Evolutionary conservation across 35 echinoderm and acorn worm species (phyloP).

Genomic region (Patiria miniata): DNA sequence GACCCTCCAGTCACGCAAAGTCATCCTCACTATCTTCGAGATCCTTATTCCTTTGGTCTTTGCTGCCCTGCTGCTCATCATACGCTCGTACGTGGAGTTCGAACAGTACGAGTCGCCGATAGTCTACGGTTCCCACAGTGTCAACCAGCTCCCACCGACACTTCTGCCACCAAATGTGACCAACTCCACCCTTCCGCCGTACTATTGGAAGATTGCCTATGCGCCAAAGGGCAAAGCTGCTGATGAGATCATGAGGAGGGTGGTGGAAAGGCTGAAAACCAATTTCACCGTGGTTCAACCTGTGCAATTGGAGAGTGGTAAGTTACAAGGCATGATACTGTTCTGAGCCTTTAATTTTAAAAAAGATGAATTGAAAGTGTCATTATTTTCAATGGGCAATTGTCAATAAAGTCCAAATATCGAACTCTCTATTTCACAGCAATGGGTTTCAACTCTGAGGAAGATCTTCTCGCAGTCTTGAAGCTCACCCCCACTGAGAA

Average conservation of each 20-base stretch:
- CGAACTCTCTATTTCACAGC: constrained; percentile 20
- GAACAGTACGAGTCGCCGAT: constrained; percentile 55
- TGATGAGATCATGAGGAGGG: constrained; percentile 53
- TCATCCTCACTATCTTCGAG: constrained; percentile 72
- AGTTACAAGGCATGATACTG: constrained; percentile 5
- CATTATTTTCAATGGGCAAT: neutral
- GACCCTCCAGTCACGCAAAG: constrained; percentile 68
- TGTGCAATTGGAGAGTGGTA: constrained; percentile 9
- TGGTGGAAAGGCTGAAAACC: constrained; percentile 41
- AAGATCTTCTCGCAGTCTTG: constrained; percentile 50
- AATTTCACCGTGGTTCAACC: neutral
- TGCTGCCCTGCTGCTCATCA: constrained; percentile 66
- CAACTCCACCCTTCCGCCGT: constrained; percentile 1
- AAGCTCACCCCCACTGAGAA: constrained; percentile 21
- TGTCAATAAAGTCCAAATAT: too few species aligned
- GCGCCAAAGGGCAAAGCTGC: constrained; percentile 61
- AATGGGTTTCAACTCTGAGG: constrained; percentile 71
- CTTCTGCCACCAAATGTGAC: constrained; percentile 49
- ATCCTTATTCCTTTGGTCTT: constrained; percentile 76
- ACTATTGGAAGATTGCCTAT: constrained; percentile 79
- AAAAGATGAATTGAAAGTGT: neutral
- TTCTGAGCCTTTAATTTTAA: neutral
- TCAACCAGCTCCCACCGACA: constrained; percentile 58
- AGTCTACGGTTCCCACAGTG: constrained; percentile 54
- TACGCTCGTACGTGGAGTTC: constrained; percentile 67